phyloP scores from a whole-genome alignment of 2,797 vertebrate genomes.

The Xyrichtys novacula region DNA sequence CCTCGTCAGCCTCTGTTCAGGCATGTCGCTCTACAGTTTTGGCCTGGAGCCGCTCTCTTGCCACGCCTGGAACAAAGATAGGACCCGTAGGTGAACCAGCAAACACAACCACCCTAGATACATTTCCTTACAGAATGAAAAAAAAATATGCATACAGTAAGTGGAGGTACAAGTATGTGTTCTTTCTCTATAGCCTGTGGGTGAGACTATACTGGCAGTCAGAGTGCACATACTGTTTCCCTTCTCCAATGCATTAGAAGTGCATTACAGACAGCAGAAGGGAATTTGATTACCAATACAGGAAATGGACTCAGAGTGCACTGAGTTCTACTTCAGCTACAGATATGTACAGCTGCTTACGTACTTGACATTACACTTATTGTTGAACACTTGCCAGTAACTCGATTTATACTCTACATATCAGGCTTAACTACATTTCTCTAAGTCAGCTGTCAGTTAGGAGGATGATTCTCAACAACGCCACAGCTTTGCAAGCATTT shows the following conservation, averaged over 20 bases:
- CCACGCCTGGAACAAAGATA: conserved; percentile 88
- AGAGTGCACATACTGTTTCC: conserved; percentile 32
- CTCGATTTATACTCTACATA: background rate
- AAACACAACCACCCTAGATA: conserved; percentile 39
- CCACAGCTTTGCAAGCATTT: background rate
- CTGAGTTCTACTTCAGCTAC: conserved; percentile 15
- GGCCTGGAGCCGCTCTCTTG: conserved; percentile 88
- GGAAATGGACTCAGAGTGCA: conserved; percentile 60
- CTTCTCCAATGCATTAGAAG: conserved; percentile 61
- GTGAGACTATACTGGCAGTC: background rate
- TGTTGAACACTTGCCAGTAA: background rate
- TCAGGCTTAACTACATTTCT: background rate
- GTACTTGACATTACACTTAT: background rate
- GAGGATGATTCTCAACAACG: background rate
- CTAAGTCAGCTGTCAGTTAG: background rate
- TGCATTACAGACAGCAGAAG: conserved; percentile 30
- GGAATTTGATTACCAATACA: conserved; percentile 66
- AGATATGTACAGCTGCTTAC: conserved; percentile 1
- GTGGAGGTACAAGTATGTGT: background rate
- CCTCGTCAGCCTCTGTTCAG: conserved; percentile 63
- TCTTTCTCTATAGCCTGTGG: background rate
- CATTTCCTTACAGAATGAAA: conserved; percentile 1
- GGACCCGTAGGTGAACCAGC: conserved; percentile 67
- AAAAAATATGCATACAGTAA: background rate
- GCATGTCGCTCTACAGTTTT: conserved; percentile 85